Conservation (phyloP, 2,113 vertebrate genomes). For the Bolborhynchus lineola region DNA sequence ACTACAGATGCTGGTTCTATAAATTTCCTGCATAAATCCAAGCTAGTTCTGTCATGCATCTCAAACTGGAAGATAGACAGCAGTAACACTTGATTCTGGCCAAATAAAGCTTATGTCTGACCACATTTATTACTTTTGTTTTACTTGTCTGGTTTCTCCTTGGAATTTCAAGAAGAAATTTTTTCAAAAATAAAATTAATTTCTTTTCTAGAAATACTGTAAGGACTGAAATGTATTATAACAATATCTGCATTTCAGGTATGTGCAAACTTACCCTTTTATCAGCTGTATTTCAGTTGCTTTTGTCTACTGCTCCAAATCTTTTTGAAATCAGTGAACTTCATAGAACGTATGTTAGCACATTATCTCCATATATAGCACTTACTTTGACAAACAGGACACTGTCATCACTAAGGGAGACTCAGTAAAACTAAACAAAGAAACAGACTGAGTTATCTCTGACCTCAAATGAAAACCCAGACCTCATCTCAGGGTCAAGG, state of each 20-base stretch:
- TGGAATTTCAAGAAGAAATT: neutral
- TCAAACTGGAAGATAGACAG: neutral
- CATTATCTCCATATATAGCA: neutral
- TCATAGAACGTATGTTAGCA: neutral
- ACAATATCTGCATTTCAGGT: neutral
- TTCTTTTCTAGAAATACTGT: neutral
- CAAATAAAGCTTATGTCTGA: neutral
- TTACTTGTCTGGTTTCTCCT: neutral
- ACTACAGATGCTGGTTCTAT: neutral
- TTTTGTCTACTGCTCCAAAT: neutral
- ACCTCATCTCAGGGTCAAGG: slow-evolving; percentile 58
- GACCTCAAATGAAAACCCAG: slow-evolving; percentile 63
- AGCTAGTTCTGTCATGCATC: neutral
- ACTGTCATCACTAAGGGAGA: slow-evolving; percentile 30
- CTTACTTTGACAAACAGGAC: slow-evolving; percentile 33
- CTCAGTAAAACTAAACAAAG: neutral
- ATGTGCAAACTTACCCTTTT: neutral
- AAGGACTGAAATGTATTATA: neutral
- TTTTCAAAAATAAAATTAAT: neutral
- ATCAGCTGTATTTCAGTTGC: neutral
- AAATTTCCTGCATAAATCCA: neutral
- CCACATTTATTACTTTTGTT: neutral
- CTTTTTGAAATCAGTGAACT: neutral
- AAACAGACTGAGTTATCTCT: slow-evolving; percentile 50
- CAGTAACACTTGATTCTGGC: neutral